phyloP scores from a whole-genome alignment of 2,797 vertebrate genomes.

The Cetoscarus ocellatus region DNA sequence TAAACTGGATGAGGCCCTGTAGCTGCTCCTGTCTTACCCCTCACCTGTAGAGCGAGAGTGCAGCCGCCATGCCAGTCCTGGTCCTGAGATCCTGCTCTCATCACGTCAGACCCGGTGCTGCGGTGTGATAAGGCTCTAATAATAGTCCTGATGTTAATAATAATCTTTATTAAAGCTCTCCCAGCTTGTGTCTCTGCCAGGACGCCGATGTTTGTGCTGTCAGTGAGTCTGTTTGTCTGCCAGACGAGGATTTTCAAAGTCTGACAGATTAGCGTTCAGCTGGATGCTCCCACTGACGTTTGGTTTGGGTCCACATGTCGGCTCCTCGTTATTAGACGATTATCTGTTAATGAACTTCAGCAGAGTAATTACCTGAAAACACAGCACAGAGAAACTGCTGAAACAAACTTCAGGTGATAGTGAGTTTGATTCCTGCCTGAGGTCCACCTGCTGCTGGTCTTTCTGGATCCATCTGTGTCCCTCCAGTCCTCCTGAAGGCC shows the following conservation, averaged over 20 bases:
- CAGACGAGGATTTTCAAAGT: constrained; percentile 58
- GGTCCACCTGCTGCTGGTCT: no score
- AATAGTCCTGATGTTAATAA: no score
- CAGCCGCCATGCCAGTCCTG: no score
- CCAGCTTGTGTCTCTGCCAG: constrained; percentile 51
- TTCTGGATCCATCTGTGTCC: no score
- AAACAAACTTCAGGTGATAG: not conserved
- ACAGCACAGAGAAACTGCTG: not conserved
- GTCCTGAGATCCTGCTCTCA: no score
- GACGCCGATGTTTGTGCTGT: constrained; percentile 60
- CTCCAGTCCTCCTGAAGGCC: no score
- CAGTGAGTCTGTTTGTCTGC: constrained; percentile 60
- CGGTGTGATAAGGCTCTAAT: no score
- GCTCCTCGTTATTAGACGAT: constrained; percentile 14
- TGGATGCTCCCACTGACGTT: constrained; percentile 25
- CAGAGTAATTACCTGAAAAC: constrained; percentile 9
- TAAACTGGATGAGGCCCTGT: no score
- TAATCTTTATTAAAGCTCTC: not conserved
- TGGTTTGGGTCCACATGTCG: constrained; percentile 30
- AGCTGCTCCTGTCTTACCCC: no score
- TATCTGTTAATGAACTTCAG: constrained; percentile 30
- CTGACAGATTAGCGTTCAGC: constrained; percentile 40
- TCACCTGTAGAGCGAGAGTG: no score
- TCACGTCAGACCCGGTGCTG: no score
- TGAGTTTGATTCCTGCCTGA: no score